Conservation (phyloP, 1,140 invertebrate genomes). For the Globodera ellingtonae region DNA sequence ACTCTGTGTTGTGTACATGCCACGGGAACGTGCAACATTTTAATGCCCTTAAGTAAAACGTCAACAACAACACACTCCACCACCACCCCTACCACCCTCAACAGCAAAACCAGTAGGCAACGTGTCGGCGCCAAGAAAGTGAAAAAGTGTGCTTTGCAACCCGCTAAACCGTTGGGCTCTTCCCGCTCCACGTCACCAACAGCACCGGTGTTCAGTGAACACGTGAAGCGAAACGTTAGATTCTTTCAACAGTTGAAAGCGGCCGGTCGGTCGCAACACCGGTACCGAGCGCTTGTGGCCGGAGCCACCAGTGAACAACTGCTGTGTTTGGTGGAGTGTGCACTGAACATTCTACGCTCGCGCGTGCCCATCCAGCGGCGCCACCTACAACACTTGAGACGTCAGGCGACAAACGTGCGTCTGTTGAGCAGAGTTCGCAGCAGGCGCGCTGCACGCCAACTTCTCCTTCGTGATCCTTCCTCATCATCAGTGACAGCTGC, state of each 20-base stretch:
- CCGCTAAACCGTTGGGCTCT: neutral
- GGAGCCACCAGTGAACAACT: slow-evolving; percentile 22
- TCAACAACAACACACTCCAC: neutral
- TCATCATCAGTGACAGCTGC: neutral
- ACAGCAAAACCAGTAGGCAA: neutral
- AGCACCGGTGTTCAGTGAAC: neutral
- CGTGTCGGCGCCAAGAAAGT: neutral
- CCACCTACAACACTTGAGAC: neutral
- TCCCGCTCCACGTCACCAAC: too few species aligned
- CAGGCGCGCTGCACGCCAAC: neutral
- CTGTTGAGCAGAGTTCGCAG: slow-evolving; percentile 17
- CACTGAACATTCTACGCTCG: slow-evolving; percentile 23
- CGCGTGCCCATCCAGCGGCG: slow-evolving; percentile 17
- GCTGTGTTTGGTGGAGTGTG: slow-evolving; percentile 22
- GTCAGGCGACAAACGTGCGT: slow-evolving; percentile 21
- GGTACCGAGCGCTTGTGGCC: neutral
- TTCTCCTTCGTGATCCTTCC: neutral
- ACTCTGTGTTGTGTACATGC: neutral
- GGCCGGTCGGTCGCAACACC: neutral
- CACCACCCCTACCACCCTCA: neutral
- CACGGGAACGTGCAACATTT: neutral
- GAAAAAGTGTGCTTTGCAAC: neutral
- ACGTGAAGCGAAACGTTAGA: slow-evolving; percentile 12
- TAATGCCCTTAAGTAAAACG: neutral
- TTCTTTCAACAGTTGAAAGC: slow-evolving; percentile 8